These are phyloP conservation scores for Corydoras sp. DNA, from an alignment of 2,113 vertebrate genomes.

Conservation along the genomic window DNA sequence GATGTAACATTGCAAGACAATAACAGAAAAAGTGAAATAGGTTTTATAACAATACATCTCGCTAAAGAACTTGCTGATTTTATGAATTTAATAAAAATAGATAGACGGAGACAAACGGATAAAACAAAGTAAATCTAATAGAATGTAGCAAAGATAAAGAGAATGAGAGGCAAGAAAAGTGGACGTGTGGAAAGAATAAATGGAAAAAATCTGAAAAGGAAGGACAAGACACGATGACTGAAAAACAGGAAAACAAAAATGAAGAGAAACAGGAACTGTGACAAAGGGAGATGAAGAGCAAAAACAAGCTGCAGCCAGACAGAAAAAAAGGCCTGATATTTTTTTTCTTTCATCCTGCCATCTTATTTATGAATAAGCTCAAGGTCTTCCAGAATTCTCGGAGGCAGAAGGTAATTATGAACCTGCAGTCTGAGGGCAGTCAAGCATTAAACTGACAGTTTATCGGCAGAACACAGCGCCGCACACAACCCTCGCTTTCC, in stretches of 20 bases:
- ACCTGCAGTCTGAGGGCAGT: slow-evolving; percentile 22
- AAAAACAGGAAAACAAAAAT: neutral
- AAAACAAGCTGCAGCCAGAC: neutral
- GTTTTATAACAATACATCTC: neutral
- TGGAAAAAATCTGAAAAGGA: neutral
- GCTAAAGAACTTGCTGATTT: neutral
- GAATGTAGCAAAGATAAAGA: neutral
- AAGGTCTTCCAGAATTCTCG: slow-evolving; percentile 14
- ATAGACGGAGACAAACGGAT: too few relatives aligned
- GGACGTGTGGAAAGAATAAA: too few relatives aligned
- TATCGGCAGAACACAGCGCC: slow-evolving; percentile 3
- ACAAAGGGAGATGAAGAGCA: neutral
- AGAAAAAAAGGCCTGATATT: neutral
- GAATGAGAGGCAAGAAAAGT: neutral
- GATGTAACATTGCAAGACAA: neutral
- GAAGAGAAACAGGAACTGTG: neutral
- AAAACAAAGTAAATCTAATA: neutral
- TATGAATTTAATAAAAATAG: neutral
- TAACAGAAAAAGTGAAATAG: neutral
- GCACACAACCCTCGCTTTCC: neutral
- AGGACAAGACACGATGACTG: neutral
- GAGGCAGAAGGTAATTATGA: slow-evolving; percentile 15
- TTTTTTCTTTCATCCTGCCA: too few relatives aligned
- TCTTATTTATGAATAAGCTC: slow-evolving; percentile 5
- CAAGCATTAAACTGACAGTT: slow-evolving; percentile 22